phyloP scores from a whole-genome alignment of 2,888 invertebrate species.

The Petrolisthes manimaculis region DNA sequence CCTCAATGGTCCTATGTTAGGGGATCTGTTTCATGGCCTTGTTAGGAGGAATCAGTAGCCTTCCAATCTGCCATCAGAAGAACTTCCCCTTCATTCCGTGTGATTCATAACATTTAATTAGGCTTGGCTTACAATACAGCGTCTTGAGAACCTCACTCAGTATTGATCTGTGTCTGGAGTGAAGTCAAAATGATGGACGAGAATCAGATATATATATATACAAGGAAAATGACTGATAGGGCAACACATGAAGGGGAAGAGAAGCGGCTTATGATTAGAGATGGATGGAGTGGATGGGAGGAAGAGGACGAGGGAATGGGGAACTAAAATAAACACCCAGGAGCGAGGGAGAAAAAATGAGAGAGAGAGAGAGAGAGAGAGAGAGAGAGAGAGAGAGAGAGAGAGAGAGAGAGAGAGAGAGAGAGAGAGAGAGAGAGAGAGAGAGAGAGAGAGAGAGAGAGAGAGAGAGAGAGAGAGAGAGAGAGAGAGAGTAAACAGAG shows the following conservation, averaged over 20 bases:
- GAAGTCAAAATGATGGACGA: no score
- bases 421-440: background rate
- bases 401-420: background rate
- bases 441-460: background rate
- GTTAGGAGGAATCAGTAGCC: no score
- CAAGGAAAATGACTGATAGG: no score
- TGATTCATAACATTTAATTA: no score
- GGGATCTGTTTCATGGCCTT: no score
- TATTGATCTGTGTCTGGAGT: no score
- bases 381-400: background rate
- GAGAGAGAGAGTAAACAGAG: background rate
- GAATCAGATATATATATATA: no score
- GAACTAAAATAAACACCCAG: background rate
- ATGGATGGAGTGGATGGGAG: background rate
- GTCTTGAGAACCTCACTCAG: no score
- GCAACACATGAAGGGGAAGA: background rate
- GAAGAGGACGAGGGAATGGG: background rate
- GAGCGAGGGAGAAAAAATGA: background rate
- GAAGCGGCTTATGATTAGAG: background rate
- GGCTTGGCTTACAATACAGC: no score
- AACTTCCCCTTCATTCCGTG: no score
- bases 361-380: background rate
- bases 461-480: background rate
- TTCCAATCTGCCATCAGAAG: no score
- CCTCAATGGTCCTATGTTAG: no score